A percentile compares a stretch with the other conserved stretches of the same genome.
Conservation (phyloP, 2,888 invertebrate species). For the Lepidonotus clava region DNA sequence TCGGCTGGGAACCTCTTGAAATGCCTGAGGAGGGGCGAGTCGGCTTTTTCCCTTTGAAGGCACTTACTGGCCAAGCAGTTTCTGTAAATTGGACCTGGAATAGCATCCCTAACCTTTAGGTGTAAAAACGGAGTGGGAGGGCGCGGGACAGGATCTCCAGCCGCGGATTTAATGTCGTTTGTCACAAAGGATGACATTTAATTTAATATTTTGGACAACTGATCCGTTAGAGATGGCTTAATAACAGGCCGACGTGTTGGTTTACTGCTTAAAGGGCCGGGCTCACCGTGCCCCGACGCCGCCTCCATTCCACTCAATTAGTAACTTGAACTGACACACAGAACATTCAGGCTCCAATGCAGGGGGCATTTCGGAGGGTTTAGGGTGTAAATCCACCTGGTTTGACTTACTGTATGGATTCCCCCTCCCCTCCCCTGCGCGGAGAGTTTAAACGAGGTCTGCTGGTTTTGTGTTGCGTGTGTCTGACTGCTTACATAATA, state of each 20-base stretch:
- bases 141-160: background rate
- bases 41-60: background rate
- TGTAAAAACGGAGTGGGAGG: background rate
- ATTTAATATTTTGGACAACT: slow-evolving; percentile 25
- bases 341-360: no score
- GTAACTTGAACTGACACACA: background rate
- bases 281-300: background rate
- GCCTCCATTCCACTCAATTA: background rate
- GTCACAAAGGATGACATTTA: slow-evolving; percentile 13
- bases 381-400: no score
- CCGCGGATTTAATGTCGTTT: background rate
- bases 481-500: no score
- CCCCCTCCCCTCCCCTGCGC: no score
- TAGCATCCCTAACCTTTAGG: slow-evolving; percentile 43
- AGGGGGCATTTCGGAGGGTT: no score
- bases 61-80: background rate
- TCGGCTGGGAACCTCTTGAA: background rate
- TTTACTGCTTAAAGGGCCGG: background rate
- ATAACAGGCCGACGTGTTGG: background rate
- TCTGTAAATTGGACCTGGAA: slow-evolving; percentile 33
- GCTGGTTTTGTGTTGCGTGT: no score
- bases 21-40: background rate
- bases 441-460: no score
- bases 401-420: no score
- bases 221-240: background rate